Evolutionary conservation across 2,888 invertebrate genomes (phyloP), one percentile per base, ranked within the genome.

Genomic region (Dasysyrphus albostriatus): DNA sequence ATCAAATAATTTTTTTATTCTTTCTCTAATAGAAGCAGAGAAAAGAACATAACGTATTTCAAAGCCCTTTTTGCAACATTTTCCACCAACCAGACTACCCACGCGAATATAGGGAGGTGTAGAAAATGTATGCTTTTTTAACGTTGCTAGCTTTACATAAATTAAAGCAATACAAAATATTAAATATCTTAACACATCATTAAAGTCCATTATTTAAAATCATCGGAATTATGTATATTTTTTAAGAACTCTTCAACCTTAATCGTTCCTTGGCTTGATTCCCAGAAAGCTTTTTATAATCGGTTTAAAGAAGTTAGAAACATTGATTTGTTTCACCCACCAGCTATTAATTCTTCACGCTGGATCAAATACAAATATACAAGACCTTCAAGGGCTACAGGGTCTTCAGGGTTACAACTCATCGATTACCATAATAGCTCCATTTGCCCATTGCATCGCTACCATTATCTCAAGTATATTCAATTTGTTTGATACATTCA

Each of bases 401-500:
- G 24, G 24, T 3, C 24, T 24, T 24, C 16, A 59, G 24, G n/a
- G 24, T 51, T 54, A 69, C 54, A 49, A 59, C 47, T 42, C 63
- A 75, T 75, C 59, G 81, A 80, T 80, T 77, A 73, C 73, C 73
- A 85, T 84, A 76, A 84, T 73, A 42, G 51, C 69, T 59, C 59
- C 73, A 81, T 76, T 65, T 67, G 44, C 47, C 56, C 49, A 42
- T 29, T 34, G 70, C 49, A 42, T 29, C 44, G 70, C 72, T 42
- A 34, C 51, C n/a, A 63, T 16, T 44, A 70, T 75, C 75, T 42
- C 54, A 51, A 54, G 39, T 56, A 65, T 83, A 24, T 75, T 32
- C 63, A 63, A 44, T 58, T 70, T 67, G 16, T 24, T 2, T 37
- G 65, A 58, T 56, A 59, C 58, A 49, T n/a, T 24, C 8, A 6